phyloP scores from a whole-genome alignment of 2,113 vertebrate species.

The Oreochromis aureus region DNA sequence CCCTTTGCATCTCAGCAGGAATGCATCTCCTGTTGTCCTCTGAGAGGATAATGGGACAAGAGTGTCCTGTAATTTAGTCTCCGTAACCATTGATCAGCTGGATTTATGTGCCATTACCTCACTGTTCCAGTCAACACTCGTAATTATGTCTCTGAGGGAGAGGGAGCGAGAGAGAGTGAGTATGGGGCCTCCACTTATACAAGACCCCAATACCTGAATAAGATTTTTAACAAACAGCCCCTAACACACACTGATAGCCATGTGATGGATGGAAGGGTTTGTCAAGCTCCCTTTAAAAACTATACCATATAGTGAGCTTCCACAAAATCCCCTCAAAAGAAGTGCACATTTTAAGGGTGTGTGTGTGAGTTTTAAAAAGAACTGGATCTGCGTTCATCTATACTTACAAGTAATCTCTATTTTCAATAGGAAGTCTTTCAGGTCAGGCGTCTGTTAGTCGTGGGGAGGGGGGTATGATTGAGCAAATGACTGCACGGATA shows the following conservation, averaged over 20 bases:
- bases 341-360: background rate
- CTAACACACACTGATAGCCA: constrained; percentile 30
- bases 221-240: constrained; percentile 58
- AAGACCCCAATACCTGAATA: constrained; percentile 60
- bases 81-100: constrained; percentile 69
- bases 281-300: background rate
- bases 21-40: constrained; percentile 46
- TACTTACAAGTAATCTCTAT: background rate
- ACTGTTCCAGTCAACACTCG: constrained; percentile 71
- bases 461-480: background rate
- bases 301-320: background rate
- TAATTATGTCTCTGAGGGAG: constrained; percentile 61
- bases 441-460: constrained; percentile 6
- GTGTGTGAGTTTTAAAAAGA: background rate
- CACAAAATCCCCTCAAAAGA: background rate
- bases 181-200: background rate
- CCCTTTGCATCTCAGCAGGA: constrained; percentile 33
- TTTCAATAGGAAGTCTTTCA: background rate
- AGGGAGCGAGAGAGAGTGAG: background rate
- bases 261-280: constrained; percentile 9
- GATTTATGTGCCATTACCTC: constrained; percentile 78
- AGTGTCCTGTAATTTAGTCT: constrained; percentile 71
- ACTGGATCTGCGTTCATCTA: background rate
- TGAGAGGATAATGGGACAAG: constrained; percentile 57
- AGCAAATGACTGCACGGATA: constrained; percentile 27